Evolutionary conservation across 2,113 vertebrate species (phyloP).

Genomic region (Myotis lucifugus): DNA sequence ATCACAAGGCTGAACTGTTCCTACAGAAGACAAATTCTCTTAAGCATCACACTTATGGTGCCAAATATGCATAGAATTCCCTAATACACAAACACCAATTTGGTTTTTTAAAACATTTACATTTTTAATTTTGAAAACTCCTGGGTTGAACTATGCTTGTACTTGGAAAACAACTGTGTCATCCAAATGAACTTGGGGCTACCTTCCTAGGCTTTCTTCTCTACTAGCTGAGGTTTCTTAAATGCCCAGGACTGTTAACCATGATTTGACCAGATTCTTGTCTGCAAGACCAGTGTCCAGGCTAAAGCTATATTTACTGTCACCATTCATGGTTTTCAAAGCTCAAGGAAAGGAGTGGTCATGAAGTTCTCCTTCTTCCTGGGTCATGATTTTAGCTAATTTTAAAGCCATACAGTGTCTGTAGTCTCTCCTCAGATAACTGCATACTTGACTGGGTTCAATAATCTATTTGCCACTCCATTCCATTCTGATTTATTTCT

Average conservation of each 20-base stretch:
- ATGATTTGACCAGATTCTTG: background rate
- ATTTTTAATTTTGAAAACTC: background rate
- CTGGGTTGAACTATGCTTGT: background rate
- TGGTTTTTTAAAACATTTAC: background rate
- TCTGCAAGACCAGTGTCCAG: background rate
- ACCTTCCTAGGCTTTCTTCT: background rate
- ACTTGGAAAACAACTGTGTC: background rate
- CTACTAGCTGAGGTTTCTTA: background rate
- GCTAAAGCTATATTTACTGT: background rate
- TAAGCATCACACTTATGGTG: background rate
- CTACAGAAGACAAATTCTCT: background rate
- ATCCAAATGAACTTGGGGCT: background rate
- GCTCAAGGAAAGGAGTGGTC: background rate
- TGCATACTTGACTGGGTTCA: background rate
- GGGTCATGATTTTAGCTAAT: background rate
- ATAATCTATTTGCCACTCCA: background rate
- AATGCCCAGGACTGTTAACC: background rate
- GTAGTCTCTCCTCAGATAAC: background rate
- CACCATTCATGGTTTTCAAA: background rate
- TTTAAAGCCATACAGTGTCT: background rate
- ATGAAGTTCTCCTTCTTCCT: background rate
- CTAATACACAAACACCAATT: background rate
- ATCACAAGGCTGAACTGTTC: background rate
- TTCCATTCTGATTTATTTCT: conserved; percentile 5
- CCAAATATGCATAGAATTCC: background rate